A percentile compares a stretch with the other conserved stretches of the same genome.
These are phyloP conservation scores for Phoxinus dragarum DNA, from an alignment of 2,797 vertebrate genomes.

Conservation along the genomic window DNA sequence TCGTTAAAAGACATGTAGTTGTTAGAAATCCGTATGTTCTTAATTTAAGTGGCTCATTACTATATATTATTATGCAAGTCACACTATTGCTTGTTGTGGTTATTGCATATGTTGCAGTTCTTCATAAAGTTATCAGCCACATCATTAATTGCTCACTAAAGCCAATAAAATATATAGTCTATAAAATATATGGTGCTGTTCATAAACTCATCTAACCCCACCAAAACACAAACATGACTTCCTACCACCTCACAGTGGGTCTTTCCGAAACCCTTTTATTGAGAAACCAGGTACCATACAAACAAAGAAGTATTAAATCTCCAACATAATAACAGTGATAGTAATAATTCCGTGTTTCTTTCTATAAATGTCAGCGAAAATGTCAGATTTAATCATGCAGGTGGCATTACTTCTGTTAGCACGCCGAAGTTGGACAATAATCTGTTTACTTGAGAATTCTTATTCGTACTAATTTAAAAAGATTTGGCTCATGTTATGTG, in stretches of 20 bases:
- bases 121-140: background rate
- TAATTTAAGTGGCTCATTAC: background rate
- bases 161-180: no score
- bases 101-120: background rate
- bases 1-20: background rate
- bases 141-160: background rate
- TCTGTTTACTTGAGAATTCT: slow-evolving; percentile 48
- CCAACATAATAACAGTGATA: slow-evolving; percentile 17
- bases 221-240: background rate
- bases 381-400: slow-evolving; percentile 46
- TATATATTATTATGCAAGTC: background rate
- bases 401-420: slow-evolving; percentile 37
- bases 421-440: slow-evolving; percentile 15
- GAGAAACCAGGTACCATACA: slow-evolving; percentile 13
- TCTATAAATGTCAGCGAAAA: slow-evolving; percentile 48
- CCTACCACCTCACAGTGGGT: background rate
- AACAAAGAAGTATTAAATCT: slow-evolving; percentile 28
- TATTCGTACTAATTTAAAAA: slow-evolving; percentile 42
- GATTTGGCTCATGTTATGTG: slow-evolving; percentile 4
- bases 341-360: slow-evolving; percentile 35
- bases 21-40: background rate
- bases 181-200: background rate
- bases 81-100: background rate
- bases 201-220: background rate
- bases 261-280: background rate